phyloP scores from a whole-genome alignment of 2,113 vertebrate genomes.

The Archocentrus centrarchus region DNA sequence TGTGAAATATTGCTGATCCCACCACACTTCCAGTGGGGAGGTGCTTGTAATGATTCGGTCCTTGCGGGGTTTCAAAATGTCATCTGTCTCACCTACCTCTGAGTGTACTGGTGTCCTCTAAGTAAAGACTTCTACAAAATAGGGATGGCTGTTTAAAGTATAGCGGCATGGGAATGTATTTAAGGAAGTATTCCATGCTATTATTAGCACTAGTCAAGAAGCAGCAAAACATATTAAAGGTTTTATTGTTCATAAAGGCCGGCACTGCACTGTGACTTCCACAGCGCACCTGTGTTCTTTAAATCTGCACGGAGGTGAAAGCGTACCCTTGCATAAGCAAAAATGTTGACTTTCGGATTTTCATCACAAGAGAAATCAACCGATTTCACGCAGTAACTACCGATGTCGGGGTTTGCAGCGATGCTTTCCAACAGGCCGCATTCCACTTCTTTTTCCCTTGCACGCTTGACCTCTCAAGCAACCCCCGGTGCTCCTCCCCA shows the following conservation, averaged over 20 bases:
- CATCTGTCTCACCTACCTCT: constrained; percentile 73
- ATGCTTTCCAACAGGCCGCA: constrained; percentile 5
- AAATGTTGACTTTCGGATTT: constrained; percentile 22
- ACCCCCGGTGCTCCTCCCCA: constrained; percentile 20
- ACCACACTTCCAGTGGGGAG: constrained; percentile 76
- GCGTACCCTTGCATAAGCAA: neutral
- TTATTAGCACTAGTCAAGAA: neutral
- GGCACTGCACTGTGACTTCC: neutral
- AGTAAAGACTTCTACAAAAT: constrained; percentile 12
- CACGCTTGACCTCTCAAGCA: constrained; percentile 45
- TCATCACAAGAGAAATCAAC: constrained; percentile 23
- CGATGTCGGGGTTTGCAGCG: constrained; percentile 27
- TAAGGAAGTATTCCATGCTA: neutral
- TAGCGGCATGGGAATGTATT: neutral
- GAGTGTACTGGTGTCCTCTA: constrained; percentile 60
- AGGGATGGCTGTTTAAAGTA: constrained; percentile 3
- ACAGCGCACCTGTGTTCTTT: neutral
- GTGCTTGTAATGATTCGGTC: constrained; percentile 79
- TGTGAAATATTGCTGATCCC: constrained; percentile 83
- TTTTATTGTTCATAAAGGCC: neutral
- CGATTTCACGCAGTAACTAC: constrained; percentile 47
- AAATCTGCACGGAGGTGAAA: neutral
- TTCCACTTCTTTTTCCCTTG: constrained; percentile 31
- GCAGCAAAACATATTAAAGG: neutral
- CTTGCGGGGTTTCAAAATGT: constrained; percentile 76